Conservation (phyloP, 2,113 vertebrate species). For the Ariopsis seemanni region DNA sequence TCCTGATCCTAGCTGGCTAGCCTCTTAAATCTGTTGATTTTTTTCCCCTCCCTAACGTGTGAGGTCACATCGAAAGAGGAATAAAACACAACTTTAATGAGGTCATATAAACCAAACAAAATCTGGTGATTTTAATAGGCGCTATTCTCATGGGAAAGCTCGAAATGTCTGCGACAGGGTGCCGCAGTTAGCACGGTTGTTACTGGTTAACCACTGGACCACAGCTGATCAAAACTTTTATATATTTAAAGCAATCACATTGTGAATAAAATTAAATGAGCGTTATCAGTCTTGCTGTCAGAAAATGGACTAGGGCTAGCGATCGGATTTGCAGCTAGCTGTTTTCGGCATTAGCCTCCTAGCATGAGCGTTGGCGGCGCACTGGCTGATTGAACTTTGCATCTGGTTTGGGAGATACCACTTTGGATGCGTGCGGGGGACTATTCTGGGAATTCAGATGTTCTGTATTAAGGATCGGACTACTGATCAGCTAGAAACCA, state of each 20-base stretch:
- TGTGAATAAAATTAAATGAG: neutral
- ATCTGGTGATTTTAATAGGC: slow-evolving; percentile 36
- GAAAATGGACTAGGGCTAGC: neutral
- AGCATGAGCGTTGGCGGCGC: neutral
- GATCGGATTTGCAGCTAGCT: neutral
- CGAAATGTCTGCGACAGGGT: neutral
- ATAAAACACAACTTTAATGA: slow-evolving; percentile 16
- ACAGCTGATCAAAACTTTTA: slow-evolving; percentile 8
- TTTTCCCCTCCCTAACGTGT: neutral
- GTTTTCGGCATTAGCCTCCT: neutral
- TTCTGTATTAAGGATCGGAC: neutral
- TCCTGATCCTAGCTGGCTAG: neutral
- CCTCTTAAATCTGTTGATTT: slow-evolving; percentile 5
- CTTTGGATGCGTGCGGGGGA: neutral
- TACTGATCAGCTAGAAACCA: neutral
- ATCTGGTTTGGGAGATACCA: neutral
- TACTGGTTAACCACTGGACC: neutral
- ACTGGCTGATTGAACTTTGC: neutral
- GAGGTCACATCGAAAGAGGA: neutral
- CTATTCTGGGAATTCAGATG: neutral
- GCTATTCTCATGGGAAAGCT: slow-evolving; percentile 47
- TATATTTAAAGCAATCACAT: neutral
- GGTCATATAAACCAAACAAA: slow-evolving; percentile 14
- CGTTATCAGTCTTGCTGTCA: neutral
- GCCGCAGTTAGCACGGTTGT: neutral